These are phyloP conservation scores for Kryptopterus vitreolus DNA, from an alignment of 2,797 vertebrate species.

Conservation along the genomic window DNA sequence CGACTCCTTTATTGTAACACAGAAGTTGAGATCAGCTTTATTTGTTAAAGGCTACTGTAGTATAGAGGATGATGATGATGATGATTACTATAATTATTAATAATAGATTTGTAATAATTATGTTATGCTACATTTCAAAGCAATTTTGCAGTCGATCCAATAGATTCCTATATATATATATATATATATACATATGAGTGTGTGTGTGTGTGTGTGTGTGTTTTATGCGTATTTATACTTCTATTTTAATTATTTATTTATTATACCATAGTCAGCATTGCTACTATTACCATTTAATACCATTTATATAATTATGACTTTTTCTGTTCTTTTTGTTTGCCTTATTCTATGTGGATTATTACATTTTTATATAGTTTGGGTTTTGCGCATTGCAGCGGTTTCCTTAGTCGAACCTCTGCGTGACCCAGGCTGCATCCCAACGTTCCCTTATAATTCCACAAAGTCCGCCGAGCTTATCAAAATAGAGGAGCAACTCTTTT, in stretches of 20 bases:
- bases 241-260: background rate
- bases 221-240: too few relatives aligned
- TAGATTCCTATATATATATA: too few relatives aligned
- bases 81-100: too few relatives aligned
- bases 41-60: background rate
- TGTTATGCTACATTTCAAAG: too few relatives aligned
- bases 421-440: slow-evolving; percentile 30
- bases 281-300: too few relatives aligned
- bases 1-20: slow-evolving; percentile 16
- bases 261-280: background rate
- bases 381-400: background rate
- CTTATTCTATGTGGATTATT: background rate
- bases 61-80: background rate
- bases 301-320: too few relatives aligned
- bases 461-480: slow-evolving; percentile 41
- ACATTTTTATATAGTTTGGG: background rate
- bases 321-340: background rate
- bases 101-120: too few relatives aligned
- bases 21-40: background rate
- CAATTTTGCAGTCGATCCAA: too few relatives aligned
- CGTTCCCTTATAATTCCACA: slow-evolving; percentile 39
- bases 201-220: too few relatives aligned
- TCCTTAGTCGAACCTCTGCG: background rate
- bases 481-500: slow-evolving; percentile 54
- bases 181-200: too few relatives aligned